A percentile compares a stretch with the other conserved stretches of the same genome.
phyloP scores from a whole-genome alignment of 2,113 vertebrate genomes.

The Ondatra zibethicus region DNA sequence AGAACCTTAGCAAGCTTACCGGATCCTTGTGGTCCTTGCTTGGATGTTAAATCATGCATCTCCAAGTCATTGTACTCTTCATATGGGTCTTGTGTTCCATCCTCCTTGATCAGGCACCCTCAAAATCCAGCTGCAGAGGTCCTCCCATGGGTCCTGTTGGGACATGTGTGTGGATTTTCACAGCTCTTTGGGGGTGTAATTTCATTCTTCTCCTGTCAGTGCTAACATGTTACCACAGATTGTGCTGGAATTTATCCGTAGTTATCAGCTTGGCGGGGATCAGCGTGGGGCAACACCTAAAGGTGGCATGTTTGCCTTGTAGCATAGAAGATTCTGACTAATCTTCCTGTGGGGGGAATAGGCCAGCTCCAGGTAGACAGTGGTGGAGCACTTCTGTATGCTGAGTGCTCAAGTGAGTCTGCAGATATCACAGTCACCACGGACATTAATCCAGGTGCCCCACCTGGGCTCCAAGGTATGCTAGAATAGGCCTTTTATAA shows the following conservation, averaged over 20 bases:
- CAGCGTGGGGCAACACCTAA: background rate
- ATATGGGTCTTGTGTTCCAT: background rate
- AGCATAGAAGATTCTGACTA: background rate
- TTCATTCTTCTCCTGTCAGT: background rate
- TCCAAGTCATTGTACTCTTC: background rate
- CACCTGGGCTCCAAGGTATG: background rate
- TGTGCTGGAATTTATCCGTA: conserved; percentile 13
- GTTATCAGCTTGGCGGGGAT: background rate
- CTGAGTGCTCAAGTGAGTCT: background rate
- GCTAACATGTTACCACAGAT: background rate
- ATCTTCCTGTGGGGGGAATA: background rate
- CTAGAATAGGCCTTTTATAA: background rate
- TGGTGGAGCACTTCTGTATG: background rate
- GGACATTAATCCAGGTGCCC: background rate
- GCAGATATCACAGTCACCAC: background rate
- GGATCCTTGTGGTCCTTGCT: background rate
- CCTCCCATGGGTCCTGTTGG: background rate
- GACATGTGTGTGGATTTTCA: background rate
- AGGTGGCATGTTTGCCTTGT: conserved; percentile 8
- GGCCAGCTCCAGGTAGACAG: background rate
- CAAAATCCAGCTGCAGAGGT: background rate
- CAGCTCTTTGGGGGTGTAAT: background rate
- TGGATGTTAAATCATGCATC: conserved; percentile 9
- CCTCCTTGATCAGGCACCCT: background rate
- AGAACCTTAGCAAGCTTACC: background rate